Percentiles rank a stretch among this genome's conserved stretches.
Conservation (phyloP, 2,797 vertebrate species). For the Halcyon smyrnensis region DNA sequence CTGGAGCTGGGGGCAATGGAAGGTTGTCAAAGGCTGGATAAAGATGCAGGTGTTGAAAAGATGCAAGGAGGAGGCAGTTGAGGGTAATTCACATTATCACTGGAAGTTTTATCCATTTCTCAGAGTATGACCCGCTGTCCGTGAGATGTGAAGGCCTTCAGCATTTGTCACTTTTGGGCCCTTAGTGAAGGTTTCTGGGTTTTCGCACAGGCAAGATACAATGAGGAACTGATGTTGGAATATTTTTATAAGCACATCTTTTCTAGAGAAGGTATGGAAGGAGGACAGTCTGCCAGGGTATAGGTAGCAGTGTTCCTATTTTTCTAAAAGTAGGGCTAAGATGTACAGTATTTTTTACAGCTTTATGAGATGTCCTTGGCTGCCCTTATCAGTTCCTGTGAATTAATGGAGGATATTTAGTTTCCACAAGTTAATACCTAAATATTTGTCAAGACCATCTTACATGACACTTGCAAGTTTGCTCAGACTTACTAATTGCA, state of each 20-base stretch:
- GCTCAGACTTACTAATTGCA: not conserved
- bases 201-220: not conserved
- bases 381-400: not conserved
- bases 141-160: not conserved
- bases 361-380: not conserved
- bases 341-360: not conserved
- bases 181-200: not conserved
- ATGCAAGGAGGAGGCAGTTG: not conserved
- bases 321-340: not conserved
- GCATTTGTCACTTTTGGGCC: not conserved
- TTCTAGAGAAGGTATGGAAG: not conserved
- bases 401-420: not conserved
- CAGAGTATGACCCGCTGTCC: not conserved
- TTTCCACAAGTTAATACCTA: not conserved
- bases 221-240: not conserved
- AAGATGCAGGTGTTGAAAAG: constrained; percentile 3
- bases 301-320: not conserved
- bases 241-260: not conserved
- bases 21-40: not conserved
- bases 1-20: not conserved
- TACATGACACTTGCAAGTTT: not conserved
- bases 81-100: not conserved
- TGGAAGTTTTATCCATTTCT: not conserved
- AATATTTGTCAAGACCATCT: not conserved
- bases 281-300: not conserved